phyloP scores from a whole-genome alignment of 1,140 invertebrate genomes.

The Myzus persicae region DNA sequence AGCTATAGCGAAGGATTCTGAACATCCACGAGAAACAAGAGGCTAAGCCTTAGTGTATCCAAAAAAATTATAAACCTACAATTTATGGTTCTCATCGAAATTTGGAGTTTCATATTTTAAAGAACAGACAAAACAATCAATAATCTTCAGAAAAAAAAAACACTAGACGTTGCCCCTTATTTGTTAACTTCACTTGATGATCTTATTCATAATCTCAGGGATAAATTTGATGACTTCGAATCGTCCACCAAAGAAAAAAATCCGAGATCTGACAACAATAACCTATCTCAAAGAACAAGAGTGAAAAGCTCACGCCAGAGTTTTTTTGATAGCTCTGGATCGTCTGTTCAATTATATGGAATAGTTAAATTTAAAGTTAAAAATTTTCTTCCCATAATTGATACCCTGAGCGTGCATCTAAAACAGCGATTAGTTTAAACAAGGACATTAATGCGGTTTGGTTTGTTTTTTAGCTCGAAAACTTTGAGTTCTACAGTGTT shows the following conservation, averaged over 20 bases:
- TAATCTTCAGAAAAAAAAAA: conserved; percentile 14
- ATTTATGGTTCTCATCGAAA: background rate
- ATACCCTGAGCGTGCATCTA: background rate
- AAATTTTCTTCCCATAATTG: background rate
- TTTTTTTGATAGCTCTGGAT: background rate
- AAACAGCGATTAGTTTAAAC: background rate
- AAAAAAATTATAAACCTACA: conserved; percentile 21
- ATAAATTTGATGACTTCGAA: conserved; percentile 17
- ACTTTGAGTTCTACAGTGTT: background rate
- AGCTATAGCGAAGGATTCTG: background rate
- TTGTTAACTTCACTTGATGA: conserved; percentile 16
- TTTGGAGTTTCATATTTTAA: background rate
- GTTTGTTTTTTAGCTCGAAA: conserved; percentile 4
- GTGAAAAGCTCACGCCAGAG: background rate
- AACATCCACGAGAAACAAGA: conserved; percentile 8
- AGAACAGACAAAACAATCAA: background rate
- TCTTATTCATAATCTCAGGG: background rate
- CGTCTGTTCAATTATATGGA: background rate
- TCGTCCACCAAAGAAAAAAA: background rate
- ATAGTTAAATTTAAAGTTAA: background rate
- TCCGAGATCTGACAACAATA: background rate
- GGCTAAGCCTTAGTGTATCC: background rate
- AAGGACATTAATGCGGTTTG: conserved; percentile 8
- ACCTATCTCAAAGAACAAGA: background rate
- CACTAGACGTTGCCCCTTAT: background rate